Evolutionary conservation across 2,113 vertebrate genomes (phyloP).

Genomic region (Nerophis ophidion): DNA sequence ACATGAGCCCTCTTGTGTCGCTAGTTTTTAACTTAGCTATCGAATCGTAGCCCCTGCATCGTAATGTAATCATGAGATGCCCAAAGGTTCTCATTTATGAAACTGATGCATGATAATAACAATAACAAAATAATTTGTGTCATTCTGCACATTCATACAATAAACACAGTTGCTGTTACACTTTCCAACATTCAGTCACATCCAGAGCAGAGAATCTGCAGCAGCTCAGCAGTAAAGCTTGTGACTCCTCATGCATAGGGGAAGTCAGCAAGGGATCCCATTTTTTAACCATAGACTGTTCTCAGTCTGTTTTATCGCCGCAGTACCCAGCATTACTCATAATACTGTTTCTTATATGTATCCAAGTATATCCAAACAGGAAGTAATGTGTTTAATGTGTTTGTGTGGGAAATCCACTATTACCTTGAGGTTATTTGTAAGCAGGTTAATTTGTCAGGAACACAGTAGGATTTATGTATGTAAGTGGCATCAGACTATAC

Average conservation of each 20-base stretch:
- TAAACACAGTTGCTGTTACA: not conserved
- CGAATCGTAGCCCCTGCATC: too few species aligned
- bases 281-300: not conserved
- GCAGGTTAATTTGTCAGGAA: conserved; percentile 2
- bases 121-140: too few species aligned
- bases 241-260: not conserved
- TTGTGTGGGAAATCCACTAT: not conserved
- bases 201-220: not conserved
- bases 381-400: not conserved
- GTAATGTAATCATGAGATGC: too few species aligned
- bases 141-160: too few species aligned
- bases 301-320: not conserved
- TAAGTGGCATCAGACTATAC: not conserved
- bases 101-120: too few species aligned
- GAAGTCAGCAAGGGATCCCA: not conserved
- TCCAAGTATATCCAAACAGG: not conserved
- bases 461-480: not conserved
- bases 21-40: too few species aligned
- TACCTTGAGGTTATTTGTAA: not conserved
- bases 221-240: not conserved
- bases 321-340: not conserved
- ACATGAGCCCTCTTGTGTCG: too few species aligned
- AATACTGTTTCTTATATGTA: not conserved
- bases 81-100: too few species aligned
- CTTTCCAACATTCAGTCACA: not conserved